Percentiles rank a stretch among this genome's conserved stretches.
Evolutionary conservation across 1,140 invertebrate species (phyloP).

Genomic region (Linepithema humile): DNA sequence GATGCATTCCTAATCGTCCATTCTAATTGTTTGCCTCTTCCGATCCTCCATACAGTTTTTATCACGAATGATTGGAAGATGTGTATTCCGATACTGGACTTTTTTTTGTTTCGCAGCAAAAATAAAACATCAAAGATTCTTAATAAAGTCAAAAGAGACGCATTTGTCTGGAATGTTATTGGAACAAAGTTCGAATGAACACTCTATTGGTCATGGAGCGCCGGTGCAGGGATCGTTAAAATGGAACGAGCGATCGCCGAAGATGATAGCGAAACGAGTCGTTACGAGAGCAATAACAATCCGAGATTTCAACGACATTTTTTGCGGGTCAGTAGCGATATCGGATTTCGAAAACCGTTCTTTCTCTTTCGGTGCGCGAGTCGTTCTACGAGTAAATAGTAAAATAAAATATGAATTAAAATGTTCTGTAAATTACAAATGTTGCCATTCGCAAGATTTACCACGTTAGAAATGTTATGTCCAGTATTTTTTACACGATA

Average conservation of each 20-base stretch:
- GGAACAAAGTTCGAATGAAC: not conserved
- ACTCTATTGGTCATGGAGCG: not conserved
- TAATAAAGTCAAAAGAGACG: not conserved
- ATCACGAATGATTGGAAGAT: too few species aligned
- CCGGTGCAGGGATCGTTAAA: constrained; percentile 9
- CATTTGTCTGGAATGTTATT: not conserved
- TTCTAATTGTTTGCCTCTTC: too few species aligned
- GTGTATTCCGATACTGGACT: too few species aligned
- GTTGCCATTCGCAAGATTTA: not conserved
- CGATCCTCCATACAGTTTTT: too few species aligned
- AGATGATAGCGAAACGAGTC: constrained; percentile 11
- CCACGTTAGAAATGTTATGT: not conserved
- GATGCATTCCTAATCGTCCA: not conserved
- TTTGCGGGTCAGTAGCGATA: not conserved
- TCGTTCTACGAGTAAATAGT: not conserved
- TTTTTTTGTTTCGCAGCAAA: not conserved
- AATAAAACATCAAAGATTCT: too few species aligned
- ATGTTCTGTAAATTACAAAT: not conserved
- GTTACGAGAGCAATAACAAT: constrained; percentile 13
- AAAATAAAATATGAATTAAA: not conserved
- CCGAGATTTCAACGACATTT: not conserved
- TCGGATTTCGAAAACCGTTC: not conserved
- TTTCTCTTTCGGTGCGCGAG: not conserved
- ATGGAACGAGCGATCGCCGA: not conserved
- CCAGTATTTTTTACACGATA: not conserved